Evolutionary conservation across 2,888 invertebrate species (phyloP), one percentile per base, ranked within the genome.

Genomic region (Cybosia mesomella): DNA sequence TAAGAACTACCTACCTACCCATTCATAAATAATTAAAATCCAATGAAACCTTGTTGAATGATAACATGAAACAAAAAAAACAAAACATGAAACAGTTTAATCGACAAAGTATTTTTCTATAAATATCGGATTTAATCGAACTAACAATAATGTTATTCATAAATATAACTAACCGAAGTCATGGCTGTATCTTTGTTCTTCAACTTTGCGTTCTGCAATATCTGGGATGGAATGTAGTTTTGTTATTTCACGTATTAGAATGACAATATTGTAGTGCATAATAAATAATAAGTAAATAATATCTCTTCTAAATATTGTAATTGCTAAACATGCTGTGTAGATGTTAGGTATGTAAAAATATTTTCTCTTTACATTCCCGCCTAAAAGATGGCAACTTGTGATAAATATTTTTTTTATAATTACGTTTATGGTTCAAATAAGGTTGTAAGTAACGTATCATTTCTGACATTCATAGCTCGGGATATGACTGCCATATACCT

Each of bases 201-300:
- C 83, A 70, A 65, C 62, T 80, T 86, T 72, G 63, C 80, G 81
- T 90, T 92, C 89, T 90, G 89, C 87, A 85, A 88, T 92, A 91
- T 93, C 93, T 92, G 93, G 91, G 92, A 92, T 92, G 89, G 91
- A 92, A 89, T 86, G 81, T 76, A 67, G 70, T 84, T 85, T 83
- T 79, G 79, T 85, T 86, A 84, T 85, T 87, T 83, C 86, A 88
- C 83, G 87, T 89, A 91, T 92, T 92, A 92, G 89, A 87, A 87
- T 89, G 93, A 93, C 92, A 94, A 93, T 93, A 93, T 92, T 82
- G 86, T 90, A 91, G 88, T 87, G 83, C 80, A 84, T 89, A 85
- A 81, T 82, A 88, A 62, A 83, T 83, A 84, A 81, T 84, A 83
- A 87, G 83, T 85, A 79, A 80, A 70, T 86, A 81, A 86, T 85